A percentile compares a stretch with the other conserved stretches of the same genome.
These are phyloP conservation scores for Vulpes ferrilata DNA, from an alignment of 2,113 vertebrate genomes.

Conservation along the genomic window DNA sequence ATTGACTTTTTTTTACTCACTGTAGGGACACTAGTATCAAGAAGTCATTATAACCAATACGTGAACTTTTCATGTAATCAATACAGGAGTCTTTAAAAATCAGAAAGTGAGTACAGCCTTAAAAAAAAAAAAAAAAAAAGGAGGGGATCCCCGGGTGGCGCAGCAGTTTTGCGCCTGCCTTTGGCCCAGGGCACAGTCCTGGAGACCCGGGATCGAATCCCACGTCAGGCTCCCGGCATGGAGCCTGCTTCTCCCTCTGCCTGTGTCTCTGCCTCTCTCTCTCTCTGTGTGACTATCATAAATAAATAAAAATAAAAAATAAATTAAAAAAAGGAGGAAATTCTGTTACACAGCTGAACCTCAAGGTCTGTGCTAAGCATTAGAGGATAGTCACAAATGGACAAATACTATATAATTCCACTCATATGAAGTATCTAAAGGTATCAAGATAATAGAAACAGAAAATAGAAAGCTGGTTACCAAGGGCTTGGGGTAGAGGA, in stretches of 20 bases:
- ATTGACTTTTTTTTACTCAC: background rate
- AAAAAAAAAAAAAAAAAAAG: background rate
- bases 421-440: background rate
- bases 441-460: conserved; percentile 12
- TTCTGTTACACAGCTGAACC: background rate
- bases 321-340: background rate
- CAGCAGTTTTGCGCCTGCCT: too few relatives aligned
- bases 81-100: background rate
- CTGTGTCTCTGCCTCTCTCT: too few relatives aligned
- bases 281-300: too few relatives aligned
- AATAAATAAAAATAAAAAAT: too few relatives aligned
- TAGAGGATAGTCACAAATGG: background rate
- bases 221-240: too few relatives aligned
- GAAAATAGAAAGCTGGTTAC: background rate
- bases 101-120: background rate
- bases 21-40: conserved; percentile 30
- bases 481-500: background rate
- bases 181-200: too few relatives aligned
- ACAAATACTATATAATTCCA: background rate
- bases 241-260: too few relatives aligned
- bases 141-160: too few relatives aligned
- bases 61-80: background rate
- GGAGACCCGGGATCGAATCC: too few relatives aligned
- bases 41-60: background rate
- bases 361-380: background rate